phyloP scores from a whole-genome alignment of 1,140 invertebrate species.

The Planococcus citri region DNA sequence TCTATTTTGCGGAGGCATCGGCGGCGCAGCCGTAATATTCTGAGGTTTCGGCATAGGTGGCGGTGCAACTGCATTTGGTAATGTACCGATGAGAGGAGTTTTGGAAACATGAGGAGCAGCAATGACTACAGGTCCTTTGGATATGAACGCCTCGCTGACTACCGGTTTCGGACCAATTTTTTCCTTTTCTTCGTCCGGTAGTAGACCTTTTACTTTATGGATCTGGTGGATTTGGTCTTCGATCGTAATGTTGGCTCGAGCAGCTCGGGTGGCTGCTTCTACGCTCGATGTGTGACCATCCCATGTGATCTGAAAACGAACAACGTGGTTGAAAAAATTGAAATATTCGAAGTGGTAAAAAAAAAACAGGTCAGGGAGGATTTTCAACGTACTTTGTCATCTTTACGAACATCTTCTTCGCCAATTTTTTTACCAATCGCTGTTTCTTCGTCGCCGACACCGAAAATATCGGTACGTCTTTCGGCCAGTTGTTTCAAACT shows the following conservation, averaged over 20 bases:
- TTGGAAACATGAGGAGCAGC: conserved; percentile 28
- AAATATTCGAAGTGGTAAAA: neutral
- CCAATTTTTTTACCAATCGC: conserved; percentile 98
- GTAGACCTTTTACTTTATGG: conserved; percentile 83
- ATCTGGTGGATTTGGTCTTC: conserved; percentile 97
- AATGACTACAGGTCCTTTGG: conserved; percentile 30
- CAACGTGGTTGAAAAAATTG: neutral
- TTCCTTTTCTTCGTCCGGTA: conserved; percentile 89
- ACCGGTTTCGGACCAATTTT: conserved; percentile 74
- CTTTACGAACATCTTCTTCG: conserved; percentile 78
- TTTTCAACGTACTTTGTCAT: conserved; percentile 49
- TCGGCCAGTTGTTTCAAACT: conserved; percentile 93
- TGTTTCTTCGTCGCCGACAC: conserved; percentile 95
- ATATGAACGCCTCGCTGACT: conserved; percentile 24
- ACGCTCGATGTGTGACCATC: conserved; percentile 94
- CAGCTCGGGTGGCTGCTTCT: conserved; percentile 79
- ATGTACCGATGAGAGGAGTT: conserved; percentile 28
- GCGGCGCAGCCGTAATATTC: conserved; percentile 42
- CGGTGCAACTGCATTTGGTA: conserved; percentile 27
- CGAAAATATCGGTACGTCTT: conserved; percentile 98
- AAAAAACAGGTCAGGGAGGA: neutral
- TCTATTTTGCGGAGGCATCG: conserved; percentile 33
- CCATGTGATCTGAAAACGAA: conserved; percentile 64
- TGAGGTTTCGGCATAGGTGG: conserved; percentile 43
- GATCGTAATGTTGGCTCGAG: conserved; percentile 86